Base-by-base conservation (phyloP, 2,888 invertebrate genomes). In the Hirtodrosophila alboralis region DNA sequence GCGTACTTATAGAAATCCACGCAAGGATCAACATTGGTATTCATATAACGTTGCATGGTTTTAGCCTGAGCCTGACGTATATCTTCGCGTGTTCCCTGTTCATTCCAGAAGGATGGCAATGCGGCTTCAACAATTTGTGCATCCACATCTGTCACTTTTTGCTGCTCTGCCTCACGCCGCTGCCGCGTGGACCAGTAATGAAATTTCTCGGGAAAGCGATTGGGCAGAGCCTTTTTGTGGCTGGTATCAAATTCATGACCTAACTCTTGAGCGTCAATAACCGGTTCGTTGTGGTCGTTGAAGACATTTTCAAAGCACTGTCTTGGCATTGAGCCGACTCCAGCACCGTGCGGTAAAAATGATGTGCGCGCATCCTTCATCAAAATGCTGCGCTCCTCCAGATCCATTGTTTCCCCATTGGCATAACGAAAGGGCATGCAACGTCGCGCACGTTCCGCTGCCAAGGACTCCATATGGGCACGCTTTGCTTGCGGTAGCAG, bases 1-100 rank as follows among this genome's bases (percentile, higher is more conserved):
- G 96, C 95, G 80, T 94, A 97, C 80, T 95, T 94, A 87, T 96
- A 96, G 88, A 96, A 96, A 87, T 96, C 96, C 4, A 93, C 92
- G 86, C 96, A 96, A 0, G 96, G 96, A 87, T 96, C 93, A 0
- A 92, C 93, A 18, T 91, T 91, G 0, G 89, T 90, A 78, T 96
- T 95, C 95, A 96, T 96, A 78, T 94, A 95, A 52, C 93, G 93
- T 69, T 92, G 91, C 96, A 96, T 96, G 62, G 94, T 93, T 58
- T 91, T 92, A 1, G 94, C 93, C 91, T 94, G 94, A 1, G 93
- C 92, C 23, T 86, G 89, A 63, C 94, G 91, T 51, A 94, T 93
- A 5, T 91, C 92, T 4, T 92, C 89, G n/a, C 84, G 83, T 3
- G 85, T 88, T 23, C 89, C 90, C 38, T 89, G 80, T 8, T 88